Conservation (phyloP, 53 echinoderm and acorn worm species). For the Glandiceps talaboti region DNA sequence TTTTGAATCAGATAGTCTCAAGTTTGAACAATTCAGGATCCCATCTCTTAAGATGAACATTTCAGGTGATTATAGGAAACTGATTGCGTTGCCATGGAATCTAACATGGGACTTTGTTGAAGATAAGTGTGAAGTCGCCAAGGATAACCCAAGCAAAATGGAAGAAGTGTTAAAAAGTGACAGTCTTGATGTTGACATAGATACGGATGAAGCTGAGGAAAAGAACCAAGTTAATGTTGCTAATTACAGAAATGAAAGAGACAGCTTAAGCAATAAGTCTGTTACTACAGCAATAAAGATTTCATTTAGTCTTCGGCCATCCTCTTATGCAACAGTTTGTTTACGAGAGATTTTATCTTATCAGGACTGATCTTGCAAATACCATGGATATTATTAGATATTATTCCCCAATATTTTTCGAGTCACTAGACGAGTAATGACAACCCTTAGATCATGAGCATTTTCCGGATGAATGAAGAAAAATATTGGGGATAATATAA, state of each 20-base stretch:
- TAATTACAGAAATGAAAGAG: background rate
- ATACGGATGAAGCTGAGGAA: background rate
- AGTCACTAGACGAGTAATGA: no score
- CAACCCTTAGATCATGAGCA: no score
- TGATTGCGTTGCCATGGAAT: constrained; percentile 30
- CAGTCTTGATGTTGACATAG: background rate
- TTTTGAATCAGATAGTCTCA: constrained; percentile 36
- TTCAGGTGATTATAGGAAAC: constrained; percentile 67
- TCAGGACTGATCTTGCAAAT: no score
- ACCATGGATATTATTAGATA: no score
- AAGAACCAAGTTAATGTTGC: background rate
- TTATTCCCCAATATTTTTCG: no score
- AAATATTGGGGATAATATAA: no score
- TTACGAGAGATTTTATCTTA: constrained; percentile 64
- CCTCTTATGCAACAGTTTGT: constrained; percentile 70
- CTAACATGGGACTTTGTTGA: constrained; percentile 20
- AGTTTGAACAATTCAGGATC: constrained; percentile 31
- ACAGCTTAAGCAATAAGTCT: background rate
- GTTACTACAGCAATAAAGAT: constrained; percentile 16
- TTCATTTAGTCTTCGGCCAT: constrained; percentile 40
- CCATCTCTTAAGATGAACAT: constrained; percentile 61
- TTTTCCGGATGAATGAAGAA: no score
- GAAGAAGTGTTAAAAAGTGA: background rate
- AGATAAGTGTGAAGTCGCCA: background rate
- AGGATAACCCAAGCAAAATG: background rate